These are phyloP conservation scores for Aegotheles bennettii DNA, from an alignment of 2,113 vertebrate genomes.

Conservation along the genomic window DNA sequence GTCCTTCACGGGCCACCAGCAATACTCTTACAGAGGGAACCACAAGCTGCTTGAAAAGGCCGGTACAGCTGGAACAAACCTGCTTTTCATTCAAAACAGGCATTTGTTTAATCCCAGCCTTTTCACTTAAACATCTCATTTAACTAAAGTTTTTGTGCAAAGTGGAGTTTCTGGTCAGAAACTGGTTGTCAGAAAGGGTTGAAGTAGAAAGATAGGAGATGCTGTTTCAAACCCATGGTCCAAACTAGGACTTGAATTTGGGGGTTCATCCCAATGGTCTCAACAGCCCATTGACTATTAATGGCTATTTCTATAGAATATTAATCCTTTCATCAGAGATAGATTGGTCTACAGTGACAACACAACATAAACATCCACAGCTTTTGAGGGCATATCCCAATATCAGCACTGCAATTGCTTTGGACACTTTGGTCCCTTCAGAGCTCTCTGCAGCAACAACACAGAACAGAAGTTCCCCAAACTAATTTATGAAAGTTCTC, in stretches of 20 bases:
- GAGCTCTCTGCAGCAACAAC: not conserved
- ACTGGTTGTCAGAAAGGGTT: not conserved
- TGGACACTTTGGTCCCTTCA: not conserved
- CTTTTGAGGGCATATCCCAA: fast-evolving
- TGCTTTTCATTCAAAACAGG: not conserved
- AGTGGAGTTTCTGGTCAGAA: not conserved
- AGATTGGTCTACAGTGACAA: not conserved
- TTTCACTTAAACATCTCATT: not conserved
- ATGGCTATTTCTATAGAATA: not conserved
- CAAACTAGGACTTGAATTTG: not conserved
- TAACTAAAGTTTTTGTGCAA: not conserved
- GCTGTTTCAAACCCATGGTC: not conserved
- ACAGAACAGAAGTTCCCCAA: not conserved
- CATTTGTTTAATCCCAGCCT: not conserved
- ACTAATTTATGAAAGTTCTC: not conserved
- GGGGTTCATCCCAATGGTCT: not conserved
- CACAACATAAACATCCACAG: not conserved
- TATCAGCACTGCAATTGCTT: not conserved
- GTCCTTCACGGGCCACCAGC: not conserved
- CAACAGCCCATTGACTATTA: not conserved
- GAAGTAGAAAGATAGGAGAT: not conserved
- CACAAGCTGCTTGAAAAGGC: not conserved
- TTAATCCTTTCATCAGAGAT: not conserved
- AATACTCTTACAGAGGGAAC: not conserved
- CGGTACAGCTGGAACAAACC: not conserved